Evolutionary conservation across 2,113 vertebrate genomes (phyloP).

Genomic region (Chauna torquata): DNA sequence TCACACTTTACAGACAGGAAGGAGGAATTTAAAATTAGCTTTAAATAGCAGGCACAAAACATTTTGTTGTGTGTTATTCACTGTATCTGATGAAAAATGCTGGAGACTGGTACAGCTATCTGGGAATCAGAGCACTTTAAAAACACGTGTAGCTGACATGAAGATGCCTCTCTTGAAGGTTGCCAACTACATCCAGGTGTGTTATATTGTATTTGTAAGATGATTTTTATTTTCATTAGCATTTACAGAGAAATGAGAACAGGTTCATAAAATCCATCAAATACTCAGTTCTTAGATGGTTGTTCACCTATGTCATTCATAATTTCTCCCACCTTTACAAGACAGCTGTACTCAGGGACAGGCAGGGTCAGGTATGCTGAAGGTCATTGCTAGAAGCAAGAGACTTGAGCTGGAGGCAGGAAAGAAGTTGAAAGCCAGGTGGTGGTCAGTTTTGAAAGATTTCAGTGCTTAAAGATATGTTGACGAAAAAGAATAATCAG

Average conservation of each 20-base stretch:
- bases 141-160: constrained; percentile 55
- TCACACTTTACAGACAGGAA: constrained; percentile 68
- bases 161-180: constrained; percentile 51
- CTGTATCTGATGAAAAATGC: constrained; percentile 58
- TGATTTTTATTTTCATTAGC: neutral
- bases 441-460: constrained; percentile 28
- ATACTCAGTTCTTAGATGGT: neutral
- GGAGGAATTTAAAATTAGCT: constrained; percentile 74
- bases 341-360: constrained; percentile 80
- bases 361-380: constrained; percentile 43
- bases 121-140: constrained; percentile 70
- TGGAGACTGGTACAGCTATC: constrained; percentile 70
- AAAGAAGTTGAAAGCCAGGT: constrained; percentile 51
- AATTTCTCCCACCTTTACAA: constrained; percentile 53
- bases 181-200: constrained; percentile 54
- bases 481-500: constrained; percentile 9
- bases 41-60: constrained; percentile 75
- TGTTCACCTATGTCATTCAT: constrained; percentile 45
- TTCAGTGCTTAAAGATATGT: constrained; percentile 40
- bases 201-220: constrained; percentile 15
- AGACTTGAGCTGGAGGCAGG: constrained; percentile 44
- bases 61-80: constrained; percentile 64
- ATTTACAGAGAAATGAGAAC: neutral
- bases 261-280: neutral
- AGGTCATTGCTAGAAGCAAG: constrained; percentile 54